A percentile compares a stretch with the other conserved stretches of the same genome.
These are phyloP conservation scores for Acridotheres tristis DNA, from an alignment of 2,797 vertebrate species.

Conservation along the genomic window DNA sequence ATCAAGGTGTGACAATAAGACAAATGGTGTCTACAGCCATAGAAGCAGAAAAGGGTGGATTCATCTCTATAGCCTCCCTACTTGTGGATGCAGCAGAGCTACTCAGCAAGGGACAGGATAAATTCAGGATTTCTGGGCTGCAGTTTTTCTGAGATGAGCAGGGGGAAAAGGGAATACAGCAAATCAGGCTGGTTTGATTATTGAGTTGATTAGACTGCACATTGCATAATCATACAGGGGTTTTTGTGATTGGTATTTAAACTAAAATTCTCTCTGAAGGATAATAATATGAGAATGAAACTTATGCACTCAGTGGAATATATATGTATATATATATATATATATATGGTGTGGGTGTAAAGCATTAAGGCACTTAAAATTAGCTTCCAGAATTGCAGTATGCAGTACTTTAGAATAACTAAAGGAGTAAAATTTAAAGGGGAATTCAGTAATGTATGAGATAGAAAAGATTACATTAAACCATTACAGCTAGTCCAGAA, in stretches of 20 bases:
- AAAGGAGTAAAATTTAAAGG: neutral
- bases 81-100: neutral
- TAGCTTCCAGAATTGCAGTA: neutral
- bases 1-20: neutral
- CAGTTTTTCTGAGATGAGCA: neutral
- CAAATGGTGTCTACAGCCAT: rapidly evolving
- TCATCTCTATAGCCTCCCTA: rapidly evolving
- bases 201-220: neutral
- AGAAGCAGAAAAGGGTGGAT: neutral
- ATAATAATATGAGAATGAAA: neutral
- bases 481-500: neutral
- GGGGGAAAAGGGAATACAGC: neutral
- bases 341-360: neutral
- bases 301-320: neutral
- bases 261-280: neutral
- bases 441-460: neutral
- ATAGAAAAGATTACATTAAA: neutral
- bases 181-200: neutral
- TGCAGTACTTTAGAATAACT: neutral
- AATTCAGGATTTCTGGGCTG: neutral
- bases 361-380: neutral
- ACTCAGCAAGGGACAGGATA: neutral
- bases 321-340: neutral
- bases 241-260: neutral
- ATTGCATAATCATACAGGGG: neutral